Evolutionary conservation across 2,888 invertebrate species (phyloP), one percentile per base, ranked within the genome.

Genomic region (Heliconius sara): DNA sequence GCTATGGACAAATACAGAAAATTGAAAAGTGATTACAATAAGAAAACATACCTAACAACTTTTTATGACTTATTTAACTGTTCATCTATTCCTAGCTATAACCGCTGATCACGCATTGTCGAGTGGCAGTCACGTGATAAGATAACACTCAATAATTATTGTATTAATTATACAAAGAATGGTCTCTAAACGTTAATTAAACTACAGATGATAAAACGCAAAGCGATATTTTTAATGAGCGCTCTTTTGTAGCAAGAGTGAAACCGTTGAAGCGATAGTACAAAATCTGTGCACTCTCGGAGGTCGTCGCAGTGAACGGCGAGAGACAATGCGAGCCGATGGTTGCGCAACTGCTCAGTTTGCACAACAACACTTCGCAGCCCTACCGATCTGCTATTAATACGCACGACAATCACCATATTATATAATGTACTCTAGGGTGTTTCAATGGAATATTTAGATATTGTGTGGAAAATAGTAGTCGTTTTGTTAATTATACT

Each of bases 291-390:
- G 63, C 77, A 72, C 75, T 75, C 75, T 76, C 91, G 91, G 93
- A 93, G 94, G 94, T 92, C 93, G 92, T 90, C 91, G 90, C 91
- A 90, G 95, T 94, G 95, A 95, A 92, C 92, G 94, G 95, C 93
- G 91, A 91, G 91, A 94, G 93, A 95, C 94, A 95, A 95, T 94
- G 90, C 93, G 92, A 93, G 93, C 91, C 91, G 91, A 89, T 88
- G 88, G 91, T 95, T 95, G 93, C 91, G 95, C 92, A 94, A 94
- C 88, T 88, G 88, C 89, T 86, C 90, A 89, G 91, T 92, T 94
- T 94, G 91, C 94, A 91, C 84, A 93, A 93, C 91, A 87, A 82
- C 85, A 85, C 80, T 80, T 73, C 86, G 85, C 87, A 88, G 90
- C 90, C 90, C 91, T 90, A 88, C 87, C 86, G 84, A 87, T 85